These are phyloP conservation scores for Drosophila tropicalis DNA, from an alignment of 1,140 invertebrate genomes.

Conservation along the genomic window DNA sequence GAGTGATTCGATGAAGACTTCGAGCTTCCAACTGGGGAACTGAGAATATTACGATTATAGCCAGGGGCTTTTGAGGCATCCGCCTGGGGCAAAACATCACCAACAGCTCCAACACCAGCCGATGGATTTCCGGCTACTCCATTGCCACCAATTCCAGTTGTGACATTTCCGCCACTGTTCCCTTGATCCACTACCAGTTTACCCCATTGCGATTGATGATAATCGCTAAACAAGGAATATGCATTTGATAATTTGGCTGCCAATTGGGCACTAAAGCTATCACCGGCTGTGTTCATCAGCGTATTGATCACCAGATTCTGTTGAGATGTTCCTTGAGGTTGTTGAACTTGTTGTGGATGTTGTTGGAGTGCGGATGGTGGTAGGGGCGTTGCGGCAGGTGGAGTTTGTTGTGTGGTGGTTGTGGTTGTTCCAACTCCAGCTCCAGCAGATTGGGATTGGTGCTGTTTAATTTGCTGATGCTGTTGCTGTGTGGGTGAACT, in stretches of 20 bases:
- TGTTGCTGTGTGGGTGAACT: conserved; percentile 42
- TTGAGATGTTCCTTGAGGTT: conserved; percentile 31
- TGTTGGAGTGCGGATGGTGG: conserved; percentile 6
- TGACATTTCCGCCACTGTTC: conserved; percentile 79
- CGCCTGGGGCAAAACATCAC: conserved; percentile 86
- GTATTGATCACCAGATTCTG: conserved; percentile 73
- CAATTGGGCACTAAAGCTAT: conserved; percentile 66
- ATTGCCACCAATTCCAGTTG: conserved; percentile 82
- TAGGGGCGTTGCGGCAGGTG: conserved; percentile 18
- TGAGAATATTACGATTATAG: conserved; percentile 88
- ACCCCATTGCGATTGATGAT: conserved; percentile 87
- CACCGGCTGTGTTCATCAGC: conserved; percentile 37
- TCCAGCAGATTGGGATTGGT: conserved; percentile 32
- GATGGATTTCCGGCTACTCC: conserved; percentile 11
- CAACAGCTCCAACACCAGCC: conserved; percentile 82
- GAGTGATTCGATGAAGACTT: conserved; percentile 86
- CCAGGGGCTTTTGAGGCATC: conserved; percentile 93
- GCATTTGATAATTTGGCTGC: conserved; percentile 84
- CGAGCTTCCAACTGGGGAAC: conserved; percentile 88
- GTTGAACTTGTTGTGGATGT: conserved; percentile 35
- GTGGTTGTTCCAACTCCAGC: conserved; percentile 7
- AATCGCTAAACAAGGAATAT: conserved; percentile 92
- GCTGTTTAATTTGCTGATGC: conserved; percentile 10
- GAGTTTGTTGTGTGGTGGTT: conserved; percentile 22
- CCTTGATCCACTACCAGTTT: conserved; percentile 74